Evolutionary conservation across 2,113 vertebrate genomes (phyloP), one percentile per base, ranked within the genome.

Genomic region (Engraulis encrasicolus): DNA sequence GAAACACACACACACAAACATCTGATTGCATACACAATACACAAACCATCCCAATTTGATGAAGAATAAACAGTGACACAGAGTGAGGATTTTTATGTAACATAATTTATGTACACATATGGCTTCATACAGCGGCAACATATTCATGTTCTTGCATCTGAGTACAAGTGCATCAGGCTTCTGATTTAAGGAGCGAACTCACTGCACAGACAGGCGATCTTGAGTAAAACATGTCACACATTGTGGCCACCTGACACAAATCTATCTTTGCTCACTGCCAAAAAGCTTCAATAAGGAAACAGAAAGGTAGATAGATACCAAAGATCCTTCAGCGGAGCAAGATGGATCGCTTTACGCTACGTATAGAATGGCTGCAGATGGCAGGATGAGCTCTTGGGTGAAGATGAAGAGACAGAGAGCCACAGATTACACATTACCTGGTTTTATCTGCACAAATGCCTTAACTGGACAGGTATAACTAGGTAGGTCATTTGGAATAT

Each of bases 101-200:
- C 93, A 90, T 93, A 88, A 95, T 96, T 95, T 97, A 96, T 97
- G 93, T 96, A 97, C 95, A 96, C 94, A 94, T 97, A 96, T 96
- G 96, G 95, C 96, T 97, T 96, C 96, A 95, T 96, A 96, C 96
- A 97, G 90, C 91, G 91, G 94, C 90, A 95, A 93, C 92, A 94
- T 95, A 92, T 95, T 96, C 96, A n/a, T 95, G 96, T 96, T 83
- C 61, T 87, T 86, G 61, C 61, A 87, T 48, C 66, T 90, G 84
- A 95, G 92, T 94, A 95, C 93, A 95, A 87, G 91, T 88, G 91
- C 88, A 89, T 95, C 94, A 96, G 96, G 96, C 95, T 95, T 95
- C 95, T 95, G 93, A 94, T 80, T 45, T 38, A 92, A 83, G 66
- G 91, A 93, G 90, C 93, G 89, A 94, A 87, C 79, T 83, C 91